phyloP scores from a whole-genome alignment of 2,113 vertebrate species.

The Camarhynchus parvulus region DNA sequence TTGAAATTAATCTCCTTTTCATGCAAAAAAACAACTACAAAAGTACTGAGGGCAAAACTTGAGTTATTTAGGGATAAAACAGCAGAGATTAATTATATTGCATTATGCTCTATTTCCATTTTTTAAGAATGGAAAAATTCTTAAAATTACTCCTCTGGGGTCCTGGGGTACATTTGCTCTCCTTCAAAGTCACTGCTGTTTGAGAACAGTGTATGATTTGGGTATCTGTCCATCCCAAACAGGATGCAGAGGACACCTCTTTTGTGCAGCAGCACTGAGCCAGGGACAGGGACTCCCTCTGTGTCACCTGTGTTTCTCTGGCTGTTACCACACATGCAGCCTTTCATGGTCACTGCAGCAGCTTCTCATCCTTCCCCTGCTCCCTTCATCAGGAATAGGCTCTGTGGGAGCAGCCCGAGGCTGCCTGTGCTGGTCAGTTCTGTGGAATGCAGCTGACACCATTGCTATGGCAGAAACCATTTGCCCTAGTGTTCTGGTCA shows the following conservation, averaged over 20 bases:
- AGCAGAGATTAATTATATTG: background rate
- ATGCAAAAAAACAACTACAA: background rate
- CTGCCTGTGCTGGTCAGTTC: background rate
- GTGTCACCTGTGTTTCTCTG: rapidly evolving
- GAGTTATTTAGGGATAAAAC: background rate
- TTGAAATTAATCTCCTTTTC: background rate
- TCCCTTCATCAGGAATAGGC: background rate
- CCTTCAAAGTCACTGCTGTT: background rate
- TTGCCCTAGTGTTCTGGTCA: background rate
- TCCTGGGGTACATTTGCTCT: background rate
- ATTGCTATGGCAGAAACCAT: background rate
- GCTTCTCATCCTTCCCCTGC: background rate
- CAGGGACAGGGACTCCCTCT: background rate
- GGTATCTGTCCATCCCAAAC: rapidly evolving
- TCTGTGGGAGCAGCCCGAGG: background rate
- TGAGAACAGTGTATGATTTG: background rate
- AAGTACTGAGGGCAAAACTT: background rate
- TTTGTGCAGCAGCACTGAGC: background rate
- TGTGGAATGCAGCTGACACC: background rate
- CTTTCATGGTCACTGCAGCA: background rate
- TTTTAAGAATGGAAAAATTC: background rate
- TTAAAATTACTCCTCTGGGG: too few relatives aligned
- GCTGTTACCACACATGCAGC: background rate
- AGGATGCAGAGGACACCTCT: background rate
- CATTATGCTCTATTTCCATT: background rate